Conservation (phyloP, 2,797 vertebrate species). For the Gallinago stenura region DNA sequence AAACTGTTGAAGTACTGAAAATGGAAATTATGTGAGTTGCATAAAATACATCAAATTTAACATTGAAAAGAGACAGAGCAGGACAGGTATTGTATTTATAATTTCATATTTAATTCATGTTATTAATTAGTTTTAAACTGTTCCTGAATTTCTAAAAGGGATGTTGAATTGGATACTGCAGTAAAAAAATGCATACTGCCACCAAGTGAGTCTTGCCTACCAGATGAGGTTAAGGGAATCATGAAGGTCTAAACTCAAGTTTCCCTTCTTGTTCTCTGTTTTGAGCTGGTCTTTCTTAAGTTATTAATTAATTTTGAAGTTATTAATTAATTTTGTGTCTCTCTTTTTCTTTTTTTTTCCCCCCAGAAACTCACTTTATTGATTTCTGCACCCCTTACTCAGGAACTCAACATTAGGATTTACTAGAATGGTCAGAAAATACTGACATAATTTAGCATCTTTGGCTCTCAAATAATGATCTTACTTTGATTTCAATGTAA, state of each 20-base stretch:
- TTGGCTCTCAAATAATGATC: neutral
- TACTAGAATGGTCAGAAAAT: constrained; percentile 1
- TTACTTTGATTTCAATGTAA: neutral
- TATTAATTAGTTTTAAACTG: constrained; percentile 1
- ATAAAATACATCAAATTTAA: neutral
- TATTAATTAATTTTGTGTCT: neutral
- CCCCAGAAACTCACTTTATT: constrained; percentile 57
- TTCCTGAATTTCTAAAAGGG: neutral
- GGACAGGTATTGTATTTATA: neutral
- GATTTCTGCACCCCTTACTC: constrained; percentile 54
- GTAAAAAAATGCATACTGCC: neutral
- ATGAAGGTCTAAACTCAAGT: neutral
- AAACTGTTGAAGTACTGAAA: neutral
- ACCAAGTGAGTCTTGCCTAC: neutral
- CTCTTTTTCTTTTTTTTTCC: neutral
- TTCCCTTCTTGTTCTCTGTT: neutral
- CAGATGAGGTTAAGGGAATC: neutral
- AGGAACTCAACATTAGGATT: constrained; percentile 44
- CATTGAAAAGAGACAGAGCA: neutral
- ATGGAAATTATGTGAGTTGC: neutral
- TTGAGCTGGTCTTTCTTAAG: neutral
- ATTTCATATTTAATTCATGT: neutral
- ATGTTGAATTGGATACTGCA: neutral
- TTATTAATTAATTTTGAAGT: neutral
- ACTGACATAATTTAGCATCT: neutral